phyloP scores from a whole-genome alignment of 2,888 invertebrate genomes.

The Nudaria mundana region DNA sequence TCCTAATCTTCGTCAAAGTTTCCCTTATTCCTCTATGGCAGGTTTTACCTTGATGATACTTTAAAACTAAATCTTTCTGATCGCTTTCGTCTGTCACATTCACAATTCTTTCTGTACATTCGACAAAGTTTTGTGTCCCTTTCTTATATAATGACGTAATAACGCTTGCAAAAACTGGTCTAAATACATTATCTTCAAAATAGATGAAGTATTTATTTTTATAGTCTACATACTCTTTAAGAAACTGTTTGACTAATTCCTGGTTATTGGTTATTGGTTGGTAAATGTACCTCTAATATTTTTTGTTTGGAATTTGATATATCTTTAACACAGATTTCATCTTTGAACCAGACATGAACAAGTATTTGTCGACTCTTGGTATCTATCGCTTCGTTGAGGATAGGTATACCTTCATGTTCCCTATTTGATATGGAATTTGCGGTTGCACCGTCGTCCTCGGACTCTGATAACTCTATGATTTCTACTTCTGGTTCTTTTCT shows the following conservation, averaged over 20 bases:
- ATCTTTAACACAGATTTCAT: conserved; percentile 24
- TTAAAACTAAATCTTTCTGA: conserved; percentile 12
- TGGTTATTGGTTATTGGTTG: conserved; percentile 18
- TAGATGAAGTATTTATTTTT: conserved; percentile 31
- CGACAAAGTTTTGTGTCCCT: conserved; percentile 16
- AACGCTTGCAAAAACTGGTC: not conserved
- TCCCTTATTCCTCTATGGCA: conserved; percentile 30
- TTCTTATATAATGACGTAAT: conserved; percentile 21
- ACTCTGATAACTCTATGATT: too few relatives aligned
- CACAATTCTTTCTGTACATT: conserved; percentile 28
- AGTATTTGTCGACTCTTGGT: conserved; percentile 38
- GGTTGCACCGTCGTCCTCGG: too few relatives aligned
- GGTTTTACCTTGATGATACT: conserved; percentile 26
- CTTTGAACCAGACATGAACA: conserved; percentile 20
- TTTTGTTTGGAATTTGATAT: conserved; percentile 26
- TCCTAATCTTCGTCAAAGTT: conserved; percentile 12
- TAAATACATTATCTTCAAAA: conserved; percentile 16
- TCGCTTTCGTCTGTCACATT: conserved; percentile 16
- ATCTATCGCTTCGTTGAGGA: conserved; percentile 34
- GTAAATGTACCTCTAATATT: conserved; percentile 30
- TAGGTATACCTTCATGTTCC: conserved; percentile 26
- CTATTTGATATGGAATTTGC: too few relatives aligned
- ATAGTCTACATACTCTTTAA: conserved; percentile 26
- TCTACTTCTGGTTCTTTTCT: too few relatives aligned
- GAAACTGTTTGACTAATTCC: conserved; percentile 26